Evolutionary conservation across 2,797 vertebrate species (phyloP).

Genomic region (Percopsis omiscomaycus): DNA sequence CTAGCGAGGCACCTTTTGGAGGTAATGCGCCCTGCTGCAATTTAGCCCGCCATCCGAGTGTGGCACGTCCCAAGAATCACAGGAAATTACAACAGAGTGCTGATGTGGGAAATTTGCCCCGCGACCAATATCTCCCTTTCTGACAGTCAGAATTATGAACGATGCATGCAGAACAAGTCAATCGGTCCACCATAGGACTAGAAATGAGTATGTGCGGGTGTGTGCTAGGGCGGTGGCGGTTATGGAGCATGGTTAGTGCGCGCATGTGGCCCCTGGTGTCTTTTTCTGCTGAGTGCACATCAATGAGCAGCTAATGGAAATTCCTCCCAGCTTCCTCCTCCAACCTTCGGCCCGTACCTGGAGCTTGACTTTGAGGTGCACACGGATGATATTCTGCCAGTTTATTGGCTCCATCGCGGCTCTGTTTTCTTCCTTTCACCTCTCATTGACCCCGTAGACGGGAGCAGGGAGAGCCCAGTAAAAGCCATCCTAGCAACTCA

Average conservation of each 20-base stretch:
- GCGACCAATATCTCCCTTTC: slow-evolving; percentile 58
- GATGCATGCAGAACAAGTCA: slow-evolving; percentile 67
- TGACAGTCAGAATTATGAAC: slow-evolving; percentile 70
- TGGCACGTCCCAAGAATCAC: slow-evolving; percentile 59
- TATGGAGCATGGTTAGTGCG: background rate
- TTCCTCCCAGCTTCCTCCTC: slow-evolving; percentile 31
- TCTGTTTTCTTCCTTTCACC: slow-evolving; percentile 48
- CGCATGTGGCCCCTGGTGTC: slow-evolving; percentile 20
- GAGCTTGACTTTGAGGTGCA: slow-evolving; percentile 46
- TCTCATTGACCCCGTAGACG: slow-evolving; percentile 64
- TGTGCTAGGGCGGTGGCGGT: slow-evolving; percentile 3
- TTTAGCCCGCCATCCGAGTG: slow-evolving; percentile 67
- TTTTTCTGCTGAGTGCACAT: slow-evolving; percentile 63
- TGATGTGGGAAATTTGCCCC: slow-evolving; percentile 64
- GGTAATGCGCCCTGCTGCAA: slow-evolving; percentile 68
- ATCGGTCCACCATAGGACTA: slow-evolving; percentile 48
- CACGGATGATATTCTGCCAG: slow-evolving; percentile 40
- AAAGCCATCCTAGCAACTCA: slow-evolving; percentile 61
- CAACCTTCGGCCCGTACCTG: slow-evolving; percentile 36
- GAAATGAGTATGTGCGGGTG: slow-evolving; percentile 24
- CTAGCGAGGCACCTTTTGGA: slow-evolving; percentile 64
- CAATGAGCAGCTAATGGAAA: slow-evolving; percentile 58
- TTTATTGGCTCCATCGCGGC: slow-evolving; percentile 27
- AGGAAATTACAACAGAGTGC: slow-evolving; percentile 70
- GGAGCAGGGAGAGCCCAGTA: slow-evolving; percentile 24